Evolutionary conservation across 2,888 invertebrate species (phyloP), one percentile per base, ranked within the genome.

Genomic region (Andrena minutula): DNA sequence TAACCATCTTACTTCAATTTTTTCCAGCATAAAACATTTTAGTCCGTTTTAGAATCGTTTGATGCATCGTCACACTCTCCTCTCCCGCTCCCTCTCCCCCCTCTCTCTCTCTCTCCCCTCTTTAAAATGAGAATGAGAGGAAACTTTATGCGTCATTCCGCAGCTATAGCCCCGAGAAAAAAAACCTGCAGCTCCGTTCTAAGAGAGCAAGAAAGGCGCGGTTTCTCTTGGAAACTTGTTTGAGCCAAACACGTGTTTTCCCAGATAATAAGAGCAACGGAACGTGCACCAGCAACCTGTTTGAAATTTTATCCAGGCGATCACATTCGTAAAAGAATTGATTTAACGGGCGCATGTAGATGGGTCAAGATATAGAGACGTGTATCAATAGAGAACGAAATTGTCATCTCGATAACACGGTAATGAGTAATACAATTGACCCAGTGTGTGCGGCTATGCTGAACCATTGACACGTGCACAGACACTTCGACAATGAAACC

Each of bases 401-500:
- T 79, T 58, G 10, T 51, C 41, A 60, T 58, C 35, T 8, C 30
- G 69, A 70, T 60, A 47, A 76, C 8, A 12, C 56, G 26, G 20
- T 66, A 61, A 73, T 73, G 56, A 70, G 23, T 49, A 71, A 68
- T 70, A 20, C 56, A 61, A 77, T 71, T 77, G 73, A 70, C 61
- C 66, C 60, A 63, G 70, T 64, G 70, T 49, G 47, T 26, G 32
- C 60, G 80, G 51, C 56, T 73, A 41, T 41, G 58, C 47, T 23
- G 69, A 63, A 66, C 49, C 26, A 23, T 79, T 60, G 64, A 82
- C 74, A 69, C 72, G 53, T 66, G 71, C 63, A 79, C 75, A 30
- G 76, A 76, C 83, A 83, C 82, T 86, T 82, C 80, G 78, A 63
- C 28, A 76, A 86, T 84, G 82, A 82, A 78, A 71, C 51, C 7